phyloP scores from a whole-genome alignment of 2,888 invertebrate species.

The Mycogona germanica region DNA sequence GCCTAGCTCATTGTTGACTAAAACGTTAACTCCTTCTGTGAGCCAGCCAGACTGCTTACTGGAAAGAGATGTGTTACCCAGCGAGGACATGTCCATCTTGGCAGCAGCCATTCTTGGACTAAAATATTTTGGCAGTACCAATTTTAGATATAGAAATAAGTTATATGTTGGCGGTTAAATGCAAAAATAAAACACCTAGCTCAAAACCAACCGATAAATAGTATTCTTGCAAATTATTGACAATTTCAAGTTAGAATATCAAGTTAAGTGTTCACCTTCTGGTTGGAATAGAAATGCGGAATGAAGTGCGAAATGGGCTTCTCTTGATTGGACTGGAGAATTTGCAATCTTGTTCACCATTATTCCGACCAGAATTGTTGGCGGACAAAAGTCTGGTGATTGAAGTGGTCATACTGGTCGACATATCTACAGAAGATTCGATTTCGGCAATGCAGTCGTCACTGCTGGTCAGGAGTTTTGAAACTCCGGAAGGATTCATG shows the following conservation, averaged over 20 bases:
- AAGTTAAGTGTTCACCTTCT: too few species aligned
- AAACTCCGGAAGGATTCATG: conserved; percentile 36
- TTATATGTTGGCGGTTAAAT: too few species aligned
- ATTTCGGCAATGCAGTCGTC: conserved; percentile 16
- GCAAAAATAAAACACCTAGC: too few species aligned
- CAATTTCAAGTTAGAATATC: too few species aligned
- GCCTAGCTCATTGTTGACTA: conserved; percentile 38
- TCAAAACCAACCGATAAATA: too few species aligned
- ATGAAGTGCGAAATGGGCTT: conserved; percentile 4
- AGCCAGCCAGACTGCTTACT: conserved; percentile 26
- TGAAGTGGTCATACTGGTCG: background rate
- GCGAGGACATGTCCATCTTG: background rate
- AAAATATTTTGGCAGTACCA: background rate
- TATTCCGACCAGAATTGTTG: background rate
- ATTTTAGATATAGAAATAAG: background rate
- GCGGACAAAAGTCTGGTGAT: background rate
- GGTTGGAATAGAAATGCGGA: conserved; percentile 10
- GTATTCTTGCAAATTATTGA: too few species aligned
- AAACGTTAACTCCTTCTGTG: conserved; percentile 36
- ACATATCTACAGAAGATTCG: conserved; percentile 8
- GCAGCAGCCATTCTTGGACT: conserved; percentile 4
- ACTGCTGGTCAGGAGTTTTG: conserved; percentile 26
- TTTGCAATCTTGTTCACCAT: background rate
- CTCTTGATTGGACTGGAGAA: conserved; percentile 2
- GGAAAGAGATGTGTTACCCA: background rate